Evolutionary conservation across 2,113 vertebrate species (phyloP).

Genomic region (Trinectes maculatus): DNA sequence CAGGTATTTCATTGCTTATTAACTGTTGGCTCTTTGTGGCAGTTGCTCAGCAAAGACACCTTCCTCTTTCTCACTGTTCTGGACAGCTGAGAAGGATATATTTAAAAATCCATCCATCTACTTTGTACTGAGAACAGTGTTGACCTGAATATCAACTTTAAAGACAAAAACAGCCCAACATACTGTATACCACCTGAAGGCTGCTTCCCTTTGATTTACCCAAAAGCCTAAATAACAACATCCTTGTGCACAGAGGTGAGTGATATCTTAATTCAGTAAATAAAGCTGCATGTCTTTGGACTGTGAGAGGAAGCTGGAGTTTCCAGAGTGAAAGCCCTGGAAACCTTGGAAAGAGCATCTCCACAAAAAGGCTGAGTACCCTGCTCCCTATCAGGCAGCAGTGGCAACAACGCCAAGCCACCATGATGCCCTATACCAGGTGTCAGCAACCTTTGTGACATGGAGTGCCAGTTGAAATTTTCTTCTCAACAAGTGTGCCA

Average conservation of each 20-base stretch:
- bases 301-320: too few relatives aligned
- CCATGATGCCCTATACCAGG: too few relatives aligned
- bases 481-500: too few relatives aligned
- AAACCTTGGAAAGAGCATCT: too few relatives aligned
- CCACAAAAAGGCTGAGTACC: too few relatives aligned
- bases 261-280: not conserved
- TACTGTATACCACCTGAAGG: not conserved
- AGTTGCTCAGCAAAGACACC: not conserved
- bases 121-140: not conserved
- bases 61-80: not conserved
- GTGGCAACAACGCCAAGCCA: too few relatives aligned
- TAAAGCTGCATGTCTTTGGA: too few relatives aligned
- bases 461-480: too few relatives aligned
- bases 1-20: not conserved
- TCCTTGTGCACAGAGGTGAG: not conserved
- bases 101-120: not conserved
- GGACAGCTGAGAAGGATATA: too few relatives aligned
- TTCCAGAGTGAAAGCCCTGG: too few relatives aligned
- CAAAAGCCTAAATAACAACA: not conserved
- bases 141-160: not conserved
- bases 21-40: not conserved
- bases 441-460: too few relatives aligned
- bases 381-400: too few relatives aligned
- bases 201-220: not conserved
- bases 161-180: not conserved